Evolutionary conservation across 2,888 invertebrate species (phyloP).

Genomic region (Agrochola macilenta): DNA sequence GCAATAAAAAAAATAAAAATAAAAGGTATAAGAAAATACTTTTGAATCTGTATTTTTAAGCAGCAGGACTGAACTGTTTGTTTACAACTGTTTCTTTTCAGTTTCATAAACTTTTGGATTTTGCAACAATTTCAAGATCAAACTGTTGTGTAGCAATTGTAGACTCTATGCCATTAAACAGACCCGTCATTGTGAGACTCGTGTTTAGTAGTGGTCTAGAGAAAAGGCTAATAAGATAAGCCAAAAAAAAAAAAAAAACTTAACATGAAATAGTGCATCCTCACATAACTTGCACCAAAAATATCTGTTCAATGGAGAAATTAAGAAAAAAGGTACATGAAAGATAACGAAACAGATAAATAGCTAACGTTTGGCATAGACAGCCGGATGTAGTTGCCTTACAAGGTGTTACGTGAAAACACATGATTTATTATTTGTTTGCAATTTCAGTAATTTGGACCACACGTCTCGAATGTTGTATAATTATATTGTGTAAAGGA

Average conservation of each 20-base stretch:
- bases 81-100: neutral
- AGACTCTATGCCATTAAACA: neutral
- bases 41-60: neutral
- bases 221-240: no score
- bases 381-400: constrained; percentile 68
- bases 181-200: neutral
- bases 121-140: neutral
- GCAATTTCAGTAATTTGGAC: constrained; percentile 34
- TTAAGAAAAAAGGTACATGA: constrained; percentile 72
- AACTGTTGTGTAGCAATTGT: neutral
- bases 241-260: neutral
- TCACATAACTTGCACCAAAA: constrained; percentile 66
- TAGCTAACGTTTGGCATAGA: constrained; percentile 65
- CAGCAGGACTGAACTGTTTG: neutral
- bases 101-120: neutral
- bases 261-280: neutral
- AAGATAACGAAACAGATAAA: constrained; percentile 76
- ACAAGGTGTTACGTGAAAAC: constrained; percentile 57
- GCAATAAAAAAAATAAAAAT: neutral
- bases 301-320: constrained; percentile 70
- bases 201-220: neutral
- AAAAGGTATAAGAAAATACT: neutral
- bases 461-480: constrained; percentile 27
- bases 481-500: constrained; percentile 43
- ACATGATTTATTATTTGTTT: constrained; percentile 57